phyloP scores from a whole-genome alignment of 2,888 invertebrate genomes.

The Sepiola atlantica region DNA sequence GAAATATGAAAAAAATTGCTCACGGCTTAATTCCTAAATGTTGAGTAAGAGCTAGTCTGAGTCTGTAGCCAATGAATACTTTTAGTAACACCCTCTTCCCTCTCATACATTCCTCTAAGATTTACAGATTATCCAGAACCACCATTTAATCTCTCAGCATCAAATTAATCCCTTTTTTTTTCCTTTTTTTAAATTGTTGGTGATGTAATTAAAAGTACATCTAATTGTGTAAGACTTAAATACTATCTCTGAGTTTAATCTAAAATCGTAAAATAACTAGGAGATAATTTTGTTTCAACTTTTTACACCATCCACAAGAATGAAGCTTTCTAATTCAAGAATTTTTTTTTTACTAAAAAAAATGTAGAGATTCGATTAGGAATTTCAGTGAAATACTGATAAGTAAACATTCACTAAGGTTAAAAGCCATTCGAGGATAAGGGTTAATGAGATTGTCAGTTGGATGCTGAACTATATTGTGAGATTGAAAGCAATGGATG shows the following conservation, averaged over 20 bases:
- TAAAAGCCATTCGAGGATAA: too few relatives aligned
- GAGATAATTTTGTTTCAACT: not conserved
- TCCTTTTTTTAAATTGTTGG: not conserved
- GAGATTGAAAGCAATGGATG: too few relatives aligned
- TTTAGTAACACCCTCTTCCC: not conserved
- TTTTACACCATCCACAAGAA: not conserved
- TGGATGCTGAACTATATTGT: too few relatives aligned
- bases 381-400: too few relatives aligned
- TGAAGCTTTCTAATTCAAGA: not conserved
- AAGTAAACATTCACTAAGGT: too few relatives aligned
- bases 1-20: not conserved
- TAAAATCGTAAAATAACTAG: not conserved
- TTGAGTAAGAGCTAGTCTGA: not conserved
- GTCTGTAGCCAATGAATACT: not conserved
- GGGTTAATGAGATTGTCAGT: too few relatives aligned
- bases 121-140: not conserved
- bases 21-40: not conserved
- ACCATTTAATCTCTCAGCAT: not conserved
- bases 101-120: not conserved
- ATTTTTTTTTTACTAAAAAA: not conserved
- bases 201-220: not conserved
- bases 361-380: too few relatives aligned
- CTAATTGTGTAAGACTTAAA: not conserved
- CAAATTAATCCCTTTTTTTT: not conserved
- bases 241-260: too few relatives aligned